Conservation (phyloP, 1,140 invertebrate genomes). For the Caenorhabditis latens region DNA sequence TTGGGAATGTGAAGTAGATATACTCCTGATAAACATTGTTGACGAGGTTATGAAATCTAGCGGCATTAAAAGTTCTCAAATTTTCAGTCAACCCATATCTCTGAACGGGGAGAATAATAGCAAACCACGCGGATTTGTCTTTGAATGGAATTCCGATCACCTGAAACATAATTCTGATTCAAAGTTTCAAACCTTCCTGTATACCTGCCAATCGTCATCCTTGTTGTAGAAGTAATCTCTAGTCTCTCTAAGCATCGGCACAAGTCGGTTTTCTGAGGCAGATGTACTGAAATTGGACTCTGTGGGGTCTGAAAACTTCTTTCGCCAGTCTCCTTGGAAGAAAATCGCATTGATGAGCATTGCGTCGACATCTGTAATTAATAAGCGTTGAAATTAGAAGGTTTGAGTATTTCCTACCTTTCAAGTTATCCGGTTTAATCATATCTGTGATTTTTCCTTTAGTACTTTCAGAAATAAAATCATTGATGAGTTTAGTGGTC, state of each 20-base stretch:
- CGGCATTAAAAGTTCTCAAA: conserved; percentile 16
- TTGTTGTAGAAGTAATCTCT: conserved; percentile 6
- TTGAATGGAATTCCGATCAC: conserved; percentile 48
- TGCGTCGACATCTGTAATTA: conserved; percentile 1
- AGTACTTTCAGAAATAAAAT: conserved; percentile 3
- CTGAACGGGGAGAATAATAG: neutral
- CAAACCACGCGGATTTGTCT: conserved; percentile 32
- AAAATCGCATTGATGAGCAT: conserved; percentile 31
- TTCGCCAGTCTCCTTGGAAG: conserved; percentile 43
- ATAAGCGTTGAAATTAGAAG: neutral
- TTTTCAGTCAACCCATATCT: neutral
- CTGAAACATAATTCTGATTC: neutral
- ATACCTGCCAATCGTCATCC: conserved; percentile 32
- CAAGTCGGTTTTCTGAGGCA: neutral
- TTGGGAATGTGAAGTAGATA: neutral
- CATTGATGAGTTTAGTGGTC: neutral
- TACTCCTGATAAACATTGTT: conserved; percentile 30
- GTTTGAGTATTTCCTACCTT: neutral
- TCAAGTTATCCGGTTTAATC: conserved; percentile 35
- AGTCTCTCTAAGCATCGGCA: conserved; percentile 7
- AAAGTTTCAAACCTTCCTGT: neutral
- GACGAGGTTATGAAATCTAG: conserved; percentile 25
- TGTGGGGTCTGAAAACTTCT: neutral
- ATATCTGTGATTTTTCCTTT: conserved; percentile 20
- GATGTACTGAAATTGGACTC: neutral